Base-by-base conservation (phyloP, 1,140 invertebrate genomes). In the Phenacoccus solenopsis region DNA sequence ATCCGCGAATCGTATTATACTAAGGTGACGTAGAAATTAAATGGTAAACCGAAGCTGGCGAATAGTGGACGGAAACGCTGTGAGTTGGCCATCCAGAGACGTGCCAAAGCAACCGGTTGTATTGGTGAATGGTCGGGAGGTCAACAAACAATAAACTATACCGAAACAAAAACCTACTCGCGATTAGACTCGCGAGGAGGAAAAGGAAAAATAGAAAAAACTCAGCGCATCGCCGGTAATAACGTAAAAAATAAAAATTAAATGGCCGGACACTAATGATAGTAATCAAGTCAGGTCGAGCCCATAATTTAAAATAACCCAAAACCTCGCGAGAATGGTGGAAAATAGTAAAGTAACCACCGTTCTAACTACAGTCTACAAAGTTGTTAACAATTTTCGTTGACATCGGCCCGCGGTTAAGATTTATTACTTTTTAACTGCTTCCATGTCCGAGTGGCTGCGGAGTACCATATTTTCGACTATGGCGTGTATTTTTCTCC, bases 401-500 rank as follows among this genome's bases (percentile, higher is more conserved):
- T 64, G 59, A 64, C 59, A 64, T 64, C 59, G 59, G 59, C 22
- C 59, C 59, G 59, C 59, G 59, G 21, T 64, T 64, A 64, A 64
- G 59, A 64, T 64, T 64, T 64, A 64, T 64, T 64, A 64, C 59
- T 64, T 64, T 64, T 64, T 64, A 64, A 64, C 59, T 64, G 59
- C 59, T 64, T 64, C 59, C 16, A 49, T 25, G n/a, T n/a, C n/a
- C n/a, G n/a, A n/a, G n/a, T 38, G 9, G n/a, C 32, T 10, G 9
- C 32, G 32, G 32, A 38, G 32, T 38, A 38, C 32, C 9, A n/a
- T n/a, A 10, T 10, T 10, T 10, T 9, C 32, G 9, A 38, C n/a
- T 38, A n/a, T 10, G n/a, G 9, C 9, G 32, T n/a, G 32, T 38
- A 10, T 38, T n/a, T 38, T 38, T n/a, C 32, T 38, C 32, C 32